phyloP scores from a whole-genome alignment of 64 coral and sea anemone species.

The Catalaphyllia jardinei region DNA sequence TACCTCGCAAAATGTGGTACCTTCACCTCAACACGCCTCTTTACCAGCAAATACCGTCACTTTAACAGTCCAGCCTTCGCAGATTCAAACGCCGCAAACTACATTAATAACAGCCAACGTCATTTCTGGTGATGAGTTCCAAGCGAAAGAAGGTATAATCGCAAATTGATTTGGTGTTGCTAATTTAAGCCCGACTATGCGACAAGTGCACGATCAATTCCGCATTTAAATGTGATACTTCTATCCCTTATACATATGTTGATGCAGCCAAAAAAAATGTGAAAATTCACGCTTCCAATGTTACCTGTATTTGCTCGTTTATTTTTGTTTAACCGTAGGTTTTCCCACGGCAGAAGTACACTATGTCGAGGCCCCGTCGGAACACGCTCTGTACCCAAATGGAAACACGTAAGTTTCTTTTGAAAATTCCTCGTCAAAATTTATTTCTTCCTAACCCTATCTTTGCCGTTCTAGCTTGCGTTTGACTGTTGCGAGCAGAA shows the following conservation, averaged over 20 bases:
- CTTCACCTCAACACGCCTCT: slow-evolving; percentile 42
- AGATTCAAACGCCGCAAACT: slow-evolving; percentile 69
- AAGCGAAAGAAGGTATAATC: slow-evolving; percentile 89
- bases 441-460: neutral
- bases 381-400: slow-evolving; percentile 78
- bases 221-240: slow-evolving; percentile 11
- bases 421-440: neutral
- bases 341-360: slow-evolving; percentile 83
- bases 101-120: slow-evolving; percentile 84
- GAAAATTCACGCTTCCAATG: neutral
- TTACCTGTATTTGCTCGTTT: neutral
- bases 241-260: neutral
- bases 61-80: slow-evolving; percentile 79
- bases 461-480: slow-evolving; percentile 18
- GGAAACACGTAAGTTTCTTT: slow-evolving; percentile 73
- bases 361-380: slow-evolving; percentile 72
- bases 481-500: slow-evolving; percentile 40
- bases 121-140: slow-evolving; percentile 84
- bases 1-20: slow-evolving; percentile 29
- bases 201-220: slow-evolving; percentile 13
- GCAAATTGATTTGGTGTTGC: neutral
- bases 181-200: neutral
- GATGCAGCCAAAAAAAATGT: neutral
- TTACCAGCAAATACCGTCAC: slow-evolving; percentile 72
- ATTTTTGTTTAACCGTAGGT: slow-evolving; percentile 56